These are phyloP conservation scores for Lutraria rhynchaena DNA, from an alignment of 1,140 invertebrate genomes.

Conservation along the genomic window DNA sequence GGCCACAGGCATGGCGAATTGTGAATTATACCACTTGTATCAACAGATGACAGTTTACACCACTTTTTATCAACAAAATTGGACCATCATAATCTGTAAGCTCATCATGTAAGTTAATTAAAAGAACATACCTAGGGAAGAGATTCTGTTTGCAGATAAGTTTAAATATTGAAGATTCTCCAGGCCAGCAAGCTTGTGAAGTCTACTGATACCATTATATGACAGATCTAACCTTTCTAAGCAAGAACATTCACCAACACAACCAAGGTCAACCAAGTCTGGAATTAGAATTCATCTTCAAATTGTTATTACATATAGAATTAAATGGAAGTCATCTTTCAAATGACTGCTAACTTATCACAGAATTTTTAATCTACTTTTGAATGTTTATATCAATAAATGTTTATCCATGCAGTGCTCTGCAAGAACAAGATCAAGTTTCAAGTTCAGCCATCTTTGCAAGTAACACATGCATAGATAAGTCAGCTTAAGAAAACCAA, in stretches of 20 bases:
- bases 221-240: constrained; percentile 76
- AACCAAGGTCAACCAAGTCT: constrained; percentile 76
- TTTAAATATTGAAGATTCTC: constrained; percentile 70
- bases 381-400: too few relatives aligned
- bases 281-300: constrained; percentile 10
- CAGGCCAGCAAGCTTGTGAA: constrained; percentile 74
- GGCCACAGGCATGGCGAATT: too few relatives aligned
- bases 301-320: too few relatives aligned
- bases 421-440: too few relatives aligned
- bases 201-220: constrained; percentile 72
- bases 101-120: not conserved
- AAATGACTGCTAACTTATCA: too few relatives aligned
- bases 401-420: too few relatives aligned
- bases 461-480: too few relatives aligned
- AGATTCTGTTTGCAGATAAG: constrained; percentile 76
- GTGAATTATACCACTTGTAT: not conserved
- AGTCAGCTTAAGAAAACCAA: too few relatives aligned
- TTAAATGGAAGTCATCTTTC: too few relatives aligned
- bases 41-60: not conserved
- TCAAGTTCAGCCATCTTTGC: too few relatives aligned
- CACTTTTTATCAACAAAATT: not conserved
- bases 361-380: too few relatives aligned
- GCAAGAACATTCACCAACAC: constrained; percentile 73
- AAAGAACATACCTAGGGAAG: constrained; percentile 73
- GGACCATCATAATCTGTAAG: not conserved